A percentile compares a stretch with the other conserved stretches of the same genome.
phyloP scores from a whole-genome alignment of 2,888 invertebrate genomes.

The Drosophila vallismaia region DNA sequence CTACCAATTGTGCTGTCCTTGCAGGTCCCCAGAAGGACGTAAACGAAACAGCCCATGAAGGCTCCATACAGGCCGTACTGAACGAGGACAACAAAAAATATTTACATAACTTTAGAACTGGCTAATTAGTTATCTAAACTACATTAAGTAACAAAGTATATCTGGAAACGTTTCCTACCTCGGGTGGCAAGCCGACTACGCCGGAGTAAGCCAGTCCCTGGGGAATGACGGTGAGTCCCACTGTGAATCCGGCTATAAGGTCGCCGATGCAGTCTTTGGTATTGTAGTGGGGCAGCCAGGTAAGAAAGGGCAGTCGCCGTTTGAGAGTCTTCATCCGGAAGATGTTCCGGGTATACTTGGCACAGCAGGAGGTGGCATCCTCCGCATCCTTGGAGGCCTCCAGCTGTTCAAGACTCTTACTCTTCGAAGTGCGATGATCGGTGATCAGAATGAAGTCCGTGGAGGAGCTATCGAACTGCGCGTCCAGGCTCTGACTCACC shows the following conservation, averaged over 20 bases:
- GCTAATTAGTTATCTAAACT: neutral
- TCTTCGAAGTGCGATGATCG: conserved; percentile 76
- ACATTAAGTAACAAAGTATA: no score
- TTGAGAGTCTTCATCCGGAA: conserved; percentile 89
- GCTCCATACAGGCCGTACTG: conserved; percentile 96
- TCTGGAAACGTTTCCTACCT: conserved; percentile 82
- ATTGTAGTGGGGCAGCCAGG: conserved; percentile 92
- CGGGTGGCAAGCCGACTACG: conserved; percentile 90
- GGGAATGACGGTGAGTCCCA: conserved; percentile 88
- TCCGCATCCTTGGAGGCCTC: conserved; percentile 47
- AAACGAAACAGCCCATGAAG: conserved; percentile 95
- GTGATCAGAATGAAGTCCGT: conserved; percentile 81
- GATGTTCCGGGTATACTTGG: conserved; percentile 76
- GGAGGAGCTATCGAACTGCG: conserved; percentile 78
- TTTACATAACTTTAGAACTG: neutral
- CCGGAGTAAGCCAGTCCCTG: conserved; percentile 93
- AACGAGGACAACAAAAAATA: neutral
- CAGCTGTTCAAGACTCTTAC: conserved; percentile 69
- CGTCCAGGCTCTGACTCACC: conserved; percentile 71
- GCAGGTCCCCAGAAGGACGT: conserved; percentile 95
- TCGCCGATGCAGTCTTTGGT: conserved; percentile 91
- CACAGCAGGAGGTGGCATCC: conserved; percentile 46
- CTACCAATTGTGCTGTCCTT: conserved; percentile 97
- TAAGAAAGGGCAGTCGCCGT: conserved; percentile 89
- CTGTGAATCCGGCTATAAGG: conserved; percentile 95